These are phyloP conservation scores for Platycnemis pennipes DNA, from an alignment of 2,888 invertebrate genomes.

Conservation along the genomic window DNA sequence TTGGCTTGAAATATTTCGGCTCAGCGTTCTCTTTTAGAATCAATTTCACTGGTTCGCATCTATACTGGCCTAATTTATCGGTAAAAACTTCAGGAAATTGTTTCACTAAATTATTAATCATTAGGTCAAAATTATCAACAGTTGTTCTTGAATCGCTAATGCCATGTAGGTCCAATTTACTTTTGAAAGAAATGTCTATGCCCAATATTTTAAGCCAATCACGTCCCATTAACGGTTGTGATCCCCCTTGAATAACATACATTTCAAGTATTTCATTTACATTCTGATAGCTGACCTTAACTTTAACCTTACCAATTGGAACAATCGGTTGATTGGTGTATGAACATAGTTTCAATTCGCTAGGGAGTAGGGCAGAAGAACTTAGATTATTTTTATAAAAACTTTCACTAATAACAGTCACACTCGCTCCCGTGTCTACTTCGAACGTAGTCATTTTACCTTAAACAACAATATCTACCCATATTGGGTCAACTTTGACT, in stretches of 20 bases:
- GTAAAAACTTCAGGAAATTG: neutral
- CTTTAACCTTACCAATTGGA: neutral
- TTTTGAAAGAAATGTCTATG: neutral
- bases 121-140: too few relatives aligned
- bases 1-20: conserved; percentile 73
- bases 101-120: neutral
- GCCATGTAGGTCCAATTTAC: neutral
- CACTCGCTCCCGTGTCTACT: too few relatives aligned
- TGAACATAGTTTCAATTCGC: neutral
- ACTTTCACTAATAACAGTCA: too few relatives aligned
- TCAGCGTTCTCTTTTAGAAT: conserved; percentile 70
- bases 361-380: too few relatives aligned
- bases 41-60: neutral
- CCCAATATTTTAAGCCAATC: neutral
- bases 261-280: neutral
- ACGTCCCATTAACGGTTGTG: neutral
- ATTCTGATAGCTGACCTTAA: neutral
- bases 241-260: neutral
- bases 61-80: neutral
- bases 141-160: neutral
- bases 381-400: too few relatives aligned
- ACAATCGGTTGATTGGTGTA: neutral
- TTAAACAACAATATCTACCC: too few relatives aligned
- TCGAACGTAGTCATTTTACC: too few relatives aligned
- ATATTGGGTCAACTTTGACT: too few relatives aligned